Conservation (phyloP, 2,888 invertebrate species). For the Ochropleura leucogaster region DNA sequence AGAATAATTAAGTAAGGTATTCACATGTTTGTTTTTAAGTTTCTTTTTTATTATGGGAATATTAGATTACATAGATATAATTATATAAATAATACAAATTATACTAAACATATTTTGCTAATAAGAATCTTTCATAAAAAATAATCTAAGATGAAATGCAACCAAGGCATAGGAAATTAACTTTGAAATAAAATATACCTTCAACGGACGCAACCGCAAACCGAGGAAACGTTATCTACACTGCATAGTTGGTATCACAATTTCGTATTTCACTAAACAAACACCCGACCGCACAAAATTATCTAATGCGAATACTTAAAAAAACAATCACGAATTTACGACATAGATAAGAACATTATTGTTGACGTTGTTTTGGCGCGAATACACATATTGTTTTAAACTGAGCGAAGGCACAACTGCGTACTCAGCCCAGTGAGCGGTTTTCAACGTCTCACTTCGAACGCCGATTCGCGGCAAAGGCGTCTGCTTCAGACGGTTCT, state of each 20-base stretch:
- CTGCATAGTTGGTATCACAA: slow-evolving; percentile 79
- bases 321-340: slow-evolving; percentile 46
- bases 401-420: slow-evolving; percentile 34
- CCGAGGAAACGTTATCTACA: slow-evolving; percentile 82
- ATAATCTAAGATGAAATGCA: slow-evolving; percentile 4
- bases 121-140: slow-evolving; percentile 8
- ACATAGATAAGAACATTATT: slow-evolving; percentile 50
- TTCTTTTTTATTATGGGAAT: neutral
- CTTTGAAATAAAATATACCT: slow-evolving; percentile 73
- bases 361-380: slow-evolving; percentile 48
- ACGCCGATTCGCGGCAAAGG: slow-evolving; percentile 64
- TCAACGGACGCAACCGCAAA: slow-evolving; percentile 81
- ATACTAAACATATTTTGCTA: neutral
- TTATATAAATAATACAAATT: too few relatives aligned
- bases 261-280: slow-evolving; percentile 81
- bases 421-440: slow-evolving; percentile 52
- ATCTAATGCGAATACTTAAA: slow-evolving; percentile 63
- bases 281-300: slow-evolving; percentile 75
- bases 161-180: slow-evolving; percentile 32
- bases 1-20: neutral
- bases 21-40: neutral
- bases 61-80: too few relatives aligned
- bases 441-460: slow-evolving; percentile 69
- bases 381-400: slow-evolving; percentile 48
- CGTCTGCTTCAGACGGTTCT: slow-evolving; percentile 77